Evolutionary conservation across 2,888 invertebrate species (phyloP).

Genomic region (Cryptops parisi): DNA sequence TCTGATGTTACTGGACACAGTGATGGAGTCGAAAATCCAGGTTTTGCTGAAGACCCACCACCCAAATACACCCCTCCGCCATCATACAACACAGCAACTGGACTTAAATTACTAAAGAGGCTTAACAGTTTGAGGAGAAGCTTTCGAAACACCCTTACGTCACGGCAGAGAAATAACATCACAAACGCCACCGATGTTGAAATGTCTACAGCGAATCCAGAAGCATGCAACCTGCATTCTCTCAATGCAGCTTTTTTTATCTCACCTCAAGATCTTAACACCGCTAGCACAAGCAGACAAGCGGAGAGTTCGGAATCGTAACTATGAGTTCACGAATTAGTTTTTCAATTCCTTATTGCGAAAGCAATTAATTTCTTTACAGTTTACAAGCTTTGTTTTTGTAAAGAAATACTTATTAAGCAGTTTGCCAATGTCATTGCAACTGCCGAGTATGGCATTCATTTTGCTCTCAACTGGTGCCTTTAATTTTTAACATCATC

Average conservation of each 20-base stretch:
- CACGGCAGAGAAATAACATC: neutral
- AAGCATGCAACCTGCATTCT: neutral
- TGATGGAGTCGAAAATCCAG: constrained; percentile 9
- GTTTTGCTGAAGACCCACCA: constrained; percentile 48
- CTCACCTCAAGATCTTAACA: neutral
- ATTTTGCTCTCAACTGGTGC: too few species aligned
- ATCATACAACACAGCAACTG: constrained; percentile 80
- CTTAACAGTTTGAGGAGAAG: constrained; percentile 18
- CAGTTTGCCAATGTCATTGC: too few species aligned
- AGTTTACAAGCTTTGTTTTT: too few species aligned
- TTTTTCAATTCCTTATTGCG: too few species aligned
- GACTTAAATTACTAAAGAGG: constrained; percentile 30
- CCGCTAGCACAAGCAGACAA: neutral
- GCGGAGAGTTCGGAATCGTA: too few species aligned
- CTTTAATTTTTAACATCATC: too few species aligned
- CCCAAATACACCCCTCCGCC: constrained; percentile 90
- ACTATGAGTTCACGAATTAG: too few species aligned
- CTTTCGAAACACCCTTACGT: constrained; percentile 3
- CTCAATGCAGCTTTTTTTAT: neutral
- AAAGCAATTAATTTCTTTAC: too few species aligned
- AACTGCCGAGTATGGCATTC: too few species aligned
- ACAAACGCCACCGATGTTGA: constrained; percentile 2
- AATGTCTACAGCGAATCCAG: neutral
- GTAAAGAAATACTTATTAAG: too few species aligned
- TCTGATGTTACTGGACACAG: constrained; percentile 28